Evolutionary conservation across 2,888 invertebrate genomes (phyloP).

Genomic region (Leptinotarsa tumamoca): DNA sequence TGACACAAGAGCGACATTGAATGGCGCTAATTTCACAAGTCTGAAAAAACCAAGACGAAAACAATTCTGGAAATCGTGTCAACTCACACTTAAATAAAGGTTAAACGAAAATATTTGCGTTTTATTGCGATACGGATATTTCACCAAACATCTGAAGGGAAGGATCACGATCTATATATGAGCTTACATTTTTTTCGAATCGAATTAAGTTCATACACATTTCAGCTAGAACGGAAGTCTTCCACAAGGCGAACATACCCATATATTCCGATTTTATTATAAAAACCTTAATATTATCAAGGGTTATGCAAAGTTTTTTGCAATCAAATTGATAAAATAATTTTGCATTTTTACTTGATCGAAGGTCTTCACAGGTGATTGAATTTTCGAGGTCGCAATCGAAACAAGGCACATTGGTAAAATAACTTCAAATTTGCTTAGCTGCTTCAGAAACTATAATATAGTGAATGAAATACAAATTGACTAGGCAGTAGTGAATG

Average conservation of each 20-base stretch:
- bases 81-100: constrained; percentile 29
- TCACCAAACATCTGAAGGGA: background rate
- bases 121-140: constrained; percentile 17
- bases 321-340: constrained; percentile 6
- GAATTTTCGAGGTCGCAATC: constrained; percentile 1
- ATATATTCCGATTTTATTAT: constrained; percentile 20
- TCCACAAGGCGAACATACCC: constrained; percentile 26
- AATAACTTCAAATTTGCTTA: background rate
- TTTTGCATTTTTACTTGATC: constrained; percentile 9
- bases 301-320: constrained; percentile 26
- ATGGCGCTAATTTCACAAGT: constrained; percentile 30
- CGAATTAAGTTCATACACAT: background rate
- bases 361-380: constrained; percentile 14
- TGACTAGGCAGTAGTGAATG: too few species aligned
- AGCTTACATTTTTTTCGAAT: constrained; percentile 18
- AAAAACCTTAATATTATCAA: constrained; percentile 20
- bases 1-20: constrained; percentile 20
- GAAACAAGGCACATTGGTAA: background rate
- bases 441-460: background rate
- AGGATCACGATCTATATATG: background rate
- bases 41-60: constrained; percentile 25
- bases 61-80: constrained; percentile 32
- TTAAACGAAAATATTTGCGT: constrained; percentile 18
- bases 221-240: constrained; percentile 25
- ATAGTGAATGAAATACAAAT: too few species aligned